phyloP scores from a whole-genome alignment of 2,888 invertebrate species.

The Anorthoa munda region DNA sequence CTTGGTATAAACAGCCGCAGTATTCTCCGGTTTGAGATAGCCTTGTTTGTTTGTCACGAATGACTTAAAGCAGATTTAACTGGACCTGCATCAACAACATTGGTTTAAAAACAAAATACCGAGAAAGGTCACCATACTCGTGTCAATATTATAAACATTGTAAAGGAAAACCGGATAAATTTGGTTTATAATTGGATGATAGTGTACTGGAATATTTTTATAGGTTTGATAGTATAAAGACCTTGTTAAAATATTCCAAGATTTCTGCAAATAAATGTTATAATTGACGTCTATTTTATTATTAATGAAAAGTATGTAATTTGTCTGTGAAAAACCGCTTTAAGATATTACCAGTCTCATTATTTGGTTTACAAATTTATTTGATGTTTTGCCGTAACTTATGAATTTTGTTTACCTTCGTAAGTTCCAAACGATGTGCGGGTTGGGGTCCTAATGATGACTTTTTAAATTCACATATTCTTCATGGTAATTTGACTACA shows the following conservation, averaged over 20 bases:
- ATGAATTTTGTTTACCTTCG: neutral
- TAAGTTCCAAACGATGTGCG: too few species aligned
- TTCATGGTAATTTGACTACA: too few species aligned
- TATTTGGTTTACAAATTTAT: neutral
- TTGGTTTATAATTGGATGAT: slow-evolving; percentile 2
- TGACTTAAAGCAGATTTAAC: slow-evolving; percentile 9
- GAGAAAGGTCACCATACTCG: slow-evolving; percentile 18
- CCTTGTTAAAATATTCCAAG: neutral
- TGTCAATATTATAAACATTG: neutral
- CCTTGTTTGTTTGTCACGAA: neutral
- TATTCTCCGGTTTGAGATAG: slow-evolving; percentile 8
- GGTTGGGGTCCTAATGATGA: too few species aligned
- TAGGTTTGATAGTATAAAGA: neutral
- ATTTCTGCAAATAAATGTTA: neutral
- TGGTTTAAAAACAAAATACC: slow-evolving; percentile 5
- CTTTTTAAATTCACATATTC: too few species aligned
- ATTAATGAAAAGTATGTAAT: neutral
- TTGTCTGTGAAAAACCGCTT: too few species aligned
- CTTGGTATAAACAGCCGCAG: slow-evolving; percentile 6
- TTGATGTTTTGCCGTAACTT: neutral
- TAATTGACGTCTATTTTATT: neutral
- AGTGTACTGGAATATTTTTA: neutral
- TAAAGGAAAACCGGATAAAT: slow-evolving; percentile 11
- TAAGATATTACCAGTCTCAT: neutral
- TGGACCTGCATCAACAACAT: neutral